phyloP scores from a whole-genome alignment of 2,113 vertebrate species.

The Mustela lutreola region DNA sequence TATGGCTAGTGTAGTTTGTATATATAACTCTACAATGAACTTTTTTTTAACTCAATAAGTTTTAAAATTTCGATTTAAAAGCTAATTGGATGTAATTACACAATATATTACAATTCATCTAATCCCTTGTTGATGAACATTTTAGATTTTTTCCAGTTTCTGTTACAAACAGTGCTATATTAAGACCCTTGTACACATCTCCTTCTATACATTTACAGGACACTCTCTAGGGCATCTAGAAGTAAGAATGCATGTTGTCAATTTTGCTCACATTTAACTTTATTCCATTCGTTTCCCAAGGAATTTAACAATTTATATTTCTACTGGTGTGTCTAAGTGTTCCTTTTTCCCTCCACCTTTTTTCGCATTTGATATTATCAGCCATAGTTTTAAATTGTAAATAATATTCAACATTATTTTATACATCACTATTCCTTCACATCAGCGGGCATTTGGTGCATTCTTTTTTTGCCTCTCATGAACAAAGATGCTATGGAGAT shows the following conservation, averaged over 20 bases:
- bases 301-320: conserved; percentile 23
- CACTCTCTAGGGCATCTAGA: background rate
- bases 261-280: background rate
- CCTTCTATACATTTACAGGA: background rate
- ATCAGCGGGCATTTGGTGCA: background rate
- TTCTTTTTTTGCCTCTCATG: background rate
- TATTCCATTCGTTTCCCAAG: background rate
- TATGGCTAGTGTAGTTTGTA: background rate
- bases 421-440: background rate
- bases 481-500: background rate
- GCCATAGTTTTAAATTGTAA: background rate
- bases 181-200: conserved; percentile 4
- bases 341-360: background rate
- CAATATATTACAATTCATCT: background rate
- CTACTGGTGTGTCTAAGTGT: background rate
- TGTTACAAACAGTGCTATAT: background rate
- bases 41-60: background rate
- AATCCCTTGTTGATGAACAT: background rate
- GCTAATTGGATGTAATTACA: conserved; percentile 8
- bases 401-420: conserved; percentile 3
- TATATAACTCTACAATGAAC: background rate
- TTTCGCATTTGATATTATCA: background rate
- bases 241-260: conserved; percentile 7
- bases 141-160: background rate
- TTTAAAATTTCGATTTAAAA: conserved; percentile 25